These are phyloP conservation scores for Amia ocellicauda DNA, from an alignment of 2,113 vertebrate species.

Conservation along the genomic window DNA sequence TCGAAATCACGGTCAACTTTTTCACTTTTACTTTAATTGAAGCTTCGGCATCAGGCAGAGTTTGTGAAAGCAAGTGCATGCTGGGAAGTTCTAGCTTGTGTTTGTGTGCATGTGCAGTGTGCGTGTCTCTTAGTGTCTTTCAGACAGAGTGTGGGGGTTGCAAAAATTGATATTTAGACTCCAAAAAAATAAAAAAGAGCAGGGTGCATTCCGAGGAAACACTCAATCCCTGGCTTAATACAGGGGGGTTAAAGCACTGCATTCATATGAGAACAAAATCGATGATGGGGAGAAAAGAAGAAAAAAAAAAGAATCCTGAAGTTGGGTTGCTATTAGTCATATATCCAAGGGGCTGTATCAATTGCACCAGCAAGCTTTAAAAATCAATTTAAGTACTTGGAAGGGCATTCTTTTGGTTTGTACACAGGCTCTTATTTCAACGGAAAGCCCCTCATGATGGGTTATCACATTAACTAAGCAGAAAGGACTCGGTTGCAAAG, in stretches of 20 bases:
- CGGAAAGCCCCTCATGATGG: not conserved
- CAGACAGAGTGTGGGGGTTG: too few relatives aligned
- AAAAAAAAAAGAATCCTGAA: not conserved
- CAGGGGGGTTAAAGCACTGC: too few relatives aligned
- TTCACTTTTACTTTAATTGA: too few relatives aligned
- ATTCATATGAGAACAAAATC: too few relatives aligned
- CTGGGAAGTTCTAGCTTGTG: too few relatives aligned
- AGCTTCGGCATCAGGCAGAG: too few relatives aligned
- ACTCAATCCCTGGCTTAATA: too few relatives aligned
- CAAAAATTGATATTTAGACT: too few relatives aligned
- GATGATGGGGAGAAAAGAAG: not conserved
- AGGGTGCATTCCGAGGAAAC: too few relatives aligned
- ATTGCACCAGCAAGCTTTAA: not conserved
- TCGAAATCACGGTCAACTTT: not conserved
- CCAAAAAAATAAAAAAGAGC: too few relatives aligned
- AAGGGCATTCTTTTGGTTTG: not conserved
- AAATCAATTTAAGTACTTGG: slow-evolving; percentile 2
- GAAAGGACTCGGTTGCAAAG: not conserved
- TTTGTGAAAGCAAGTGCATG: too few relatives aligned
- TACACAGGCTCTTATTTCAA: not conserved
- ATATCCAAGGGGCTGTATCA: not conserved
- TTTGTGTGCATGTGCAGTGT: not conserved
- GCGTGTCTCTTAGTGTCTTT: too few relatives aligned
- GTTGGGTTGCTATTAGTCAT: not conserved
- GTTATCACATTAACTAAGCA: not conserved